A percentile compares a stretch with the other conserved stretches of the same genome.
Evolutionary conservation across 2,113 vertebrate genomes (phyloP).

Genomic region (Phrynosoma blainvillii): DNA sequence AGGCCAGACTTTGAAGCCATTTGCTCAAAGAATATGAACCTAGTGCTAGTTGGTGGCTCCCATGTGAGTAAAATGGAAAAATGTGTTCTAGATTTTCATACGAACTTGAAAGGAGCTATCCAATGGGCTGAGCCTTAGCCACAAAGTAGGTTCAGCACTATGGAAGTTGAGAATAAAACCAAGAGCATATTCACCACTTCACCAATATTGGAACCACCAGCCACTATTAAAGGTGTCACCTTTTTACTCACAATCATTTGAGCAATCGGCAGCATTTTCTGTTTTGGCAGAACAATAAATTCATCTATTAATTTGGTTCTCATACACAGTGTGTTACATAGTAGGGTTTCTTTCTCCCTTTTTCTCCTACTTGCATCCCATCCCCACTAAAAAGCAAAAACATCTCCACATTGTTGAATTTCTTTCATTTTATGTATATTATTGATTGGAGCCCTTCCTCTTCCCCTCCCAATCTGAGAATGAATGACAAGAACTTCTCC

Average conservation of each 20-base stretch:
- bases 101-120: no score
- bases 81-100: no score
- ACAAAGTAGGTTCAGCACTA: no score
- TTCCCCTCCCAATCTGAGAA: conserved; percentile 48
- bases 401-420: conserved; percentile 38
- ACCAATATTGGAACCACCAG: neutral
- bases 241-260: neutral
- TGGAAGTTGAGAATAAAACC: neutral
- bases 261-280: neutral
- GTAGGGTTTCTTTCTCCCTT: neutral
- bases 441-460: conserved; percentile 61
- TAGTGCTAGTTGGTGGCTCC: no score
- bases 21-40: no score
- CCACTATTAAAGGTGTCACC: no score
- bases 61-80: no score
- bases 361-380: neutral
- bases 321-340: neutral
- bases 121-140: no score
- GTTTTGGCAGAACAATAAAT: neutral
- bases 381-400: neutral
- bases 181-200: neutral
- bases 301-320: no score
- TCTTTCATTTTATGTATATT: conserved; percentile 50
- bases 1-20: no score
- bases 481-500: conserved; percentile 64